Percentiles rank a stretch among this genome's conserved stretches.
Conservation (phyloP, 2,113 vertebrate genomes). For the Kryptolebias marmoratus region DNA sequence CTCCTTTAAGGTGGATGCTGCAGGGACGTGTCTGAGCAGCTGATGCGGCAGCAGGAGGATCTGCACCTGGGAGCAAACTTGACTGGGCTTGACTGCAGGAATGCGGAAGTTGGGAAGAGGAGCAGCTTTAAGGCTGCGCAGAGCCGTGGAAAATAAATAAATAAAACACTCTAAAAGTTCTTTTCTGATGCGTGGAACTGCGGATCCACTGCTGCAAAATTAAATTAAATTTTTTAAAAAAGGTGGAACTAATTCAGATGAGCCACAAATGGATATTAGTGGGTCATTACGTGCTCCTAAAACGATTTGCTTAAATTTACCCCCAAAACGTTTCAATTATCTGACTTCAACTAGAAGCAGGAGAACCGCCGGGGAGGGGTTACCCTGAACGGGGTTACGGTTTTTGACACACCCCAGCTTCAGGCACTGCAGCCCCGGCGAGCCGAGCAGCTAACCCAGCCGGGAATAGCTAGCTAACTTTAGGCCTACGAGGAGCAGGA, state of each 20-base stretch:
- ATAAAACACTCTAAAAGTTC: not conserved
- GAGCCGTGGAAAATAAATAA: not conserved
- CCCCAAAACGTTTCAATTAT: not conserved
- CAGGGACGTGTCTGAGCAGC: constrained; percentile 25
- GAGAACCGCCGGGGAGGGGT: too few relatives aligned
- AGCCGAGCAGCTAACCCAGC: not conserved
- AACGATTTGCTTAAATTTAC: not conserved
- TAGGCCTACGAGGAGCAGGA: rapidly evolving
- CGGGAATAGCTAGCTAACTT: not conserved
- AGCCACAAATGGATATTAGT: not conserved
- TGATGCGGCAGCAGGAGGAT: not conserved
- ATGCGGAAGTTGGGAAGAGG: constrained; percentile 68
- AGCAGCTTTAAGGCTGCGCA: not conserved
- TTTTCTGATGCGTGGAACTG: not conserved
- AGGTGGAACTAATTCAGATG: too few relatives aligned
- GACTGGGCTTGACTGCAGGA: constrained; percentile 65
- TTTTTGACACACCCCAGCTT: constrained; percentile 67
- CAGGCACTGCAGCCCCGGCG: constrained; percentile 2
- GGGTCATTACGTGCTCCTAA: not conserved
- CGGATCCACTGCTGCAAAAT: too few relatives aligned
- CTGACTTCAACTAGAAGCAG: not conserved
- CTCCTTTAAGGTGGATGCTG: constrained; percentile 20
- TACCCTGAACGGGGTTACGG: not conserved
- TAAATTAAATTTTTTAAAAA: too few relatives aligned
- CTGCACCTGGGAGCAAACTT: constrained; percentile 40